Conservation (phyloP, 1,140 invertebrate species). For the Gryllus bimaculatus region DNA sequence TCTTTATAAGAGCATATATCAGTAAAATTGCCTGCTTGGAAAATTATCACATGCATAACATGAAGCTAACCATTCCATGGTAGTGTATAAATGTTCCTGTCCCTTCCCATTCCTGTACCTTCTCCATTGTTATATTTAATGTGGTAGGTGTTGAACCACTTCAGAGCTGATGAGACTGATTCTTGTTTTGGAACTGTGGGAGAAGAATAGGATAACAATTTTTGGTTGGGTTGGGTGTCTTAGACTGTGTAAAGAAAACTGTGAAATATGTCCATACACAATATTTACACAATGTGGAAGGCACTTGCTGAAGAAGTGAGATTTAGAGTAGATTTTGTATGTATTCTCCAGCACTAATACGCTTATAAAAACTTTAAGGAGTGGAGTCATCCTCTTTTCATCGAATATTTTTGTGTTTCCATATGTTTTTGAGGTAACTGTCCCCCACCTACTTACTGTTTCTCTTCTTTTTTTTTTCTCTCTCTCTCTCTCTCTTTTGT, state of each 20-base stretch:
- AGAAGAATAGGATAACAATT: neutral
- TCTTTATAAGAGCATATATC: conserved; percentile 18
- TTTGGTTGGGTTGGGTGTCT: neutral
- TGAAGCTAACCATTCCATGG: conserved; percentile 16
- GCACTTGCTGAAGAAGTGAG: neutral
- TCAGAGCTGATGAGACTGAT: conserved; percentile 13
- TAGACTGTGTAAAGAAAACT: neutral
- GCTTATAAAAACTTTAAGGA: conserved; percentile 11
- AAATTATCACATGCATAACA: conserved; percentile 13
- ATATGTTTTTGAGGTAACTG: conserved; percentile 25
- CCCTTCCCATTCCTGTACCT: neutral
- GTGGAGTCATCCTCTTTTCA: conserved; percentile 21
- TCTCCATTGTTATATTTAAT: conserved; percentile 6
- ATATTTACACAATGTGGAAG: neutral
- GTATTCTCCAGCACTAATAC: conserved; percentile 18
- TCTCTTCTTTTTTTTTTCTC: neutral
- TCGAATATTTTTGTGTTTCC: conserved; percentile 36
- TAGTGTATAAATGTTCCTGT: conserved; percentile 9
- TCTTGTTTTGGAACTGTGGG: neutral
- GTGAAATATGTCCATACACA: neutral
- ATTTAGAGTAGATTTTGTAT: conserved; percentile 15
- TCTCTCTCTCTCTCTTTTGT: too few relatives aligned
- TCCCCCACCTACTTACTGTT: conserved; percentile 9
- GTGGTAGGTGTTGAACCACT: conserved; percentile 3
- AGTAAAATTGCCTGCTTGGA: conserved; percentile 13